Evolutionary conservation across 1,140 invertebrate genomes (phyloP), one percentile per base, ranked within the genome.

Genomic region (Habropoda laboriosa): DNA sequence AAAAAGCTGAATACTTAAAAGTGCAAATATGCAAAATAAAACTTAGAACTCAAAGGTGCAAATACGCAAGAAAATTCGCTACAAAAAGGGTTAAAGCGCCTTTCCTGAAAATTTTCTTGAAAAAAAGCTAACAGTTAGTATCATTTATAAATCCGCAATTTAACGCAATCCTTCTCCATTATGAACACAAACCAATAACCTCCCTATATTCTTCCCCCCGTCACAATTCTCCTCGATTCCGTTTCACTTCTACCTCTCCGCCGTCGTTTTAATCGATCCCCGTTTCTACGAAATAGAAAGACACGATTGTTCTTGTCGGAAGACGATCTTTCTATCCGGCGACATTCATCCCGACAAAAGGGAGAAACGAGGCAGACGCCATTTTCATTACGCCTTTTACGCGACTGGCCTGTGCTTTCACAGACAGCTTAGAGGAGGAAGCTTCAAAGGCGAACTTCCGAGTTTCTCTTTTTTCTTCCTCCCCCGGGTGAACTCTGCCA

Each of bases 391-490:
- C 38, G 24, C n/a, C 49, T 70, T 64, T 74, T 55, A 42, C 55
- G 30, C 55, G 71, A n/a, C n/a, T 35, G 40, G 6, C 2, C 13
- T 42, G 38, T 16, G 68, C 49, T 57, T 57, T 79, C 70, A 30
- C 68, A 42, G 57, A 18, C 10, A 3, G 24, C 7, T 18, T 40
- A 32, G 42, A 10, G 30, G 16, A 32, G 32, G 55, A 45, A 32
- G n/a, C 68, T 72, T 82, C 80, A 79, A 82, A 79, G 67, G 35
- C 27, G 24, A 73, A 72, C 57, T 72, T 70, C 2, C 6, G 16
- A 72, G 53, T 51, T 73, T 35, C 67, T 53, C 32, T 27, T 16
- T n/a, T 45, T 45, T 45, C 18, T 18, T n/a, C 21, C n/a, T 10
- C 13, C 53, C 42, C 38, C n/a, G 76, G n/a, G 40, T 73, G 76